Base-by-base conservation (phyloP, 1,140 invertebrate species). In the Leptinotarsa defecta region DNA sequence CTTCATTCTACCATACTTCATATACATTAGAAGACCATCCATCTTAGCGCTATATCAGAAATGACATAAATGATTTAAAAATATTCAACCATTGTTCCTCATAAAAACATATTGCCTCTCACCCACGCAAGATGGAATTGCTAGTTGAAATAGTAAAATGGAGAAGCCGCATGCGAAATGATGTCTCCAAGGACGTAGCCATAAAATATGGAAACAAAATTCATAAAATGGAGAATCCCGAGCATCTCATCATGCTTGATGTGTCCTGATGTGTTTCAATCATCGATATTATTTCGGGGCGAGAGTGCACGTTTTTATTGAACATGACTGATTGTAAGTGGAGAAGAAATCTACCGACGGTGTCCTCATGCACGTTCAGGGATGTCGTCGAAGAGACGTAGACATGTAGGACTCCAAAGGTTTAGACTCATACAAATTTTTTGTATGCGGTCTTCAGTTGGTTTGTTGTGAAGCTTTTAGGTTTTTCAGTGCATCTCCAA, bases 121-220 rank as follows among this genome's bases (percentile, higher is more conserved):
- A 70, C 68, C 68, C n/a, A 49, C 5, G 19, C 22, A 49, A 27
- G 43, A 11, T 17, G 62, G 57, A 65, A 65, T 65, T 34, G 64
- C 64, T 65, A 74, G 79, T 77, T 71, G 74, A 77, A 74, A 74
- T 72, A 76, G 76, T 77, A 76, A 80, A 78, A 76, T 77, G 71
- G 70, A 77, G 78, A 74, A 74, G 75, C 72, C 79, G 74, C 73
- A 68, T 74, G 67, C 48, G 77, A 79, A 72, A 79, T 76, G 76
- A 72, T 73, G 79, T 80, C 79, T 79, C 80, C 34, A 74, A 77
- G 79, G 78, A 78, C 62, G 57, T 65, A 69, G 74, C 74, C 70
- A 79, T 81, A 82, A 82, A 82, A 82, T 81, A 82, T 82, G 81
- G 20, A 78, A 81, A 81, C 80, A 79, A 78, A 78, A 80, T 82